These are phyloP conservation scores for Enteromius viviparus DNA, from an alignment of 2,797 vertebrate species.

Conservation along the genomic window DNA sequence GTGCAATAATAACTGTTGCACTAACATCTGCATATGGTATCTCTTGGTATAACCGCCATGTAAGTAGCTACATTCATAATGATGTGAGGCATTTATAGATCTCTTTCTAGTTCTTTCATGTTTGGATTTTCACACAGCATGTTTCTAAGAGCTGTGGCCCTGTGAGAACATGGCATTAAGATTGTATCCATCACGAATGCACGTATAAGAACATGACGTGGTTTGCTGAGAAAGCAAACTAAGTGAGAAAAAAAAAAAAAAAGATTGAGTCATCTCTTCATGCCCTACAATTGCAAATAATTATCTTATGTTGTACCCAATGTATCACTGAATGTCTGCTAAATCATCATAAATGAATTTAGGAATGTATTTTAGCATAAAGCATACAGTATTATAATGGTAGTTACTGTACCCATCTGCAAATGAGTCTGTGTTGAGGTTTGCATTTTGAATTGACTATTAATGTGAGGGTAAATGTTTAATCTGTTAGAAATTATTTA, in stretches of 20 bases:
- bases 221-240: constrained; percentile 3
- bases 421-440: neutral
- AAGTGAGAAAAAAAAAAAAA: neutral
- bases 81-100: neutral
- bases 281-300: neutral
- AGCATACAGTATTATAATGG: neutral
- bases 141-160: neutral
- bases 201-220: neutral
- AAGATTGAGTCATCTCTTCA: neutral
- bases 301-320: neutral
- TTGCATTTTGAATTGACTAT: neutral
- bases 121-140: neutral
- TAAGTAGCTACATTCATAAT: constrained; percentile 13
- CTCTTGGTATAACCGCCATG: neutral
- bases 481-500: neutral
- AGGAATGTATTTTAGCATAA: neutral
- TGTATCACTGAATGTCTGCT: constrained; percentile 7
- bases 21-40: neutral
- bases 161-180: neutral
- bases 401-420: neutral
- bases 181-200: neutral
- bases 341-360: constrained; percentile 20
- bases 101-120: neutral
- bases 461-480: constrained; percentile 4
- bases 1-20: neutral